Evolutionary conservation across 2,797 vertebrate genomes (phyloP).

Genomic region (Micromesistius poutassou): DNA sequence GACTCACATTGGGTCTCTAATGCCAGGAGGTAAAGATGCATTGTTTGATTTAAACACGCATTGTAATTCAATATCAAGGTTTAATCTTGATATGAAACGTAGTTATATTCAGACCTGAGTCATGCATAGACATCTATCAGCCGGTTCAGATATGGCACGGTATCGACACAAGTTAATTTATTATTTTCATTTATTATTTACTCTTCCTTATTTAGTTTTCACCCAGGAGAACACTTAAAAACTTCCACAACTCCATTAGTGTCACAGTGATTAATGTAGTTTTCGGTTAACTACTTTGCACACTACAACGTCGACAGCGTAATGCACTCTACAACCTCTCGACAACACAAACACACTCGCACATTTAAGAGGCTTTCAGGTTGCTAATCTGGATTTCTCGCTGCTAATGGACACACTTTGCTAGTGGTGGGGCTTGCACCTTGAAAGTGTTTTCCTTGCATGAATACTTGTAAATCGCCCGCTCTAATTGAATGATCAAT

Average conservation of each 20-base stretch:
- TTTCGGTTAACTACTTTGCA: slow-evolving; percentile 51
- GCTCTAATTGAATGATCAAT: slow-evolving; percentile 1
- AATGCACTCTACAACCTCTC: slow-evolving; percentile 53
- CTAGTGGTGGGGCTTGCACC: neutral
- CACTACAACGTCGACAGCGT: slow-evolving; percentile 50
- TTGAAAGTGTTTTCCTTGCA: neutral
- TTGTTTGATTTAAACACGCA: neutral
- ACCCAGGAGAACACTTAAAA: slow-evolving; percentile 36
- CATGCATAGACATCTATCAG: neutral
- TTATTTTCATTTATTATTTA: neutral
- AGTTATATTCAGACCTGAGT: neutral
- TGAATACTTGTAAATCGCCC: neutral
- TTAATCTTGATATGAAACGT: neutral
- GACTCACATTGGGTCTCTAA: too few species aligned
- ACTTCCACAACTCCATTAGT: slow-evolving; percentile 14
- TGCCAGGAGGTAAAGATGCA: neutral
- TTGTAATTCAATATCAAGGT: neutral
- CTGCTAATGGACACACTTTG: slow-evolving; percentile 33
- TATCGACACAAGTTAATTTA: neutral
- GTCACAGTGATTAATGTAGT: slow-evolving; percentile 58
- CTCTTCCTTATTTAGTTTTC: neutral
- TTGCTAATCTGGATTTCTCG: slow-evolving; percentile 50
- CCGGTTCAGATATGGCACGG: neutral
- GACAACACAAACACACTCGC: neutral
- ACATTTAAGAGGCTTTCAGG: slow-evolving; percentile 58